phyloP scores from a whole-genome alignment of 2,888 invertebrate genomes.

The Ophonus ardosiacus region DNA sequence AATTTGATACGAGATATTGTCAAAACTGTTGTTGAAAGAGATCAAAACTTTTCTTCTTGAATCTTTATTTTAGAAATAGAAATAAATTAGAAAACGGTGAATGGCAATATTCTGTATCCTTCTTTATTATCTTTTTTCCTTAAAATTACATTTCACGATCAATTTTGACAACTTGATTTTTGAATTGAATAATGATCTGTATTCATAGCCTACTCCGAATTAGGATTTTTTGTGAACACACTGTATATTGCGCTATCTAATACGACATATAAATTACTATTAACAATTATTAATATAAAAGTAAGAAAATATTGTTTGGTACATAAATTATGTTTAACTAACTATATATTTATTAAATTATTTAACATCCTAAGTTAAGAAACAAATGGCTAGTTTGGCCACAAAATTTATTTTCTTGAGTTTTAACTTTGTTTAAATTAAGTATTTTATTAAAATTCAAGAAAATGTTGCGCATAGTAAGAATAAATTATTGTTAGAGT shows the following conservation, averaged over 20 bases:
- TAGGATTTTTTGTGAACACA: too few relatives aligned
- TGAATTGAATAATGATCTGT: too few relatives aligned
- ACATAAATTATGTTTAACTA: slow-evolving; percentile 18
- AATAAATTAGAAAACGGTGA: too few relatives aligned
- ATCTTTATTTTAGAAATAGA: too few relatives aligned
- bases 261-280: slow-evolving; percentile 40
- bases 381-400: slow-evolving; percentile 26
- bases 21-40: too few relatives aligned
- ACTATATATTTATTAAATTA: slow-evolving; percentile 18
- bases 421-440: background rate
- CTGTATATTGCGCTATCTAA: background rate
- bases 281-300: slow-evolving; percentile 29
- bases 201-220: too few relatives aligned
- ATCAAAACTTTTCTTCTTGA: too few relatives aligned
- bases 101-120: too few relatives aligned
- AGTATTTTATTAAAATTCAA: background rate
- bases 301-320: slow-evolving; percentile 40
- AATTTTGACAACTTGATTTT: too few relatives aligned
- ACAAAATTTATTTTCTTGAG: slow-evolving; percentile 13
- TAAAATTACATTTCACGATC: too few relatives aligned
- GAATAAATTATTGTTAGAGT: background rate
- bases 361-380: slow-evolving; percentile 23
- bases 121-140: too few relatives aligned
- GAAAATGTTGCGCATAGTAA: background rate
- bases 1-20: too few relatives aligned